Conservation (phyloP, 2,113 vertebrate species). For the Pollimyrus isidori region DNA sequence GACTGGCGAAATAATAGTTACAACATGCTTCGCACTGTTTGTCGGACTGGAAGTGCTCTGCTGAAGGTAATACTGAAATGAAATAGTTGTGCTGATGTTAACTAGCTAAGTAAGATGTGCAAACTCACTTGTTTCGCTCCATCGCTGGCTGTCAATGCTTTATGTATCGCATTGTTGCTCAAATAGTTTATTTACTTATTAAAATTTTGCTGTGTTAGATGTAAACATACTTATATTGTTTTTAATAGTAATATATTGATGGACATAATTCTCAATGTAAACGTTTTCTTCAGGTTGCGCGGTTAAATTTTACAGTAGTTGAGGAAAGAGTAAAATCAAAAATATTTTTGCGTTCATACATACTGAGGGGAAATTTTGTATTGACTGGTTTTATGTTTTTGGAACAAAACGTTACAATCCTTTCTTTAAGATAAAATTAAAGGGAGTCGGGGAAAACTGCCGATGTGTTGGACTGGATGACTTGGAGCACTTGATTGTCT, state of each 20-base stretch:
- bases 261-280: not conserved
- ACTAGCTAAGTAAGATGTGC: not conserved
- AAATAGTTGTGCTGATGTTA: not conserved
- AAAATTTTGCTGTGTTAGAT: not conserved
- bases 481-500: not conserved
- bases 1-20: rapidly evolving
- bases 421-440: not conserved
- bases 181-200: not conserved
- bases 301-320: not conserved
- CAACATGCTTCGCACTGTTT: conserved; percentile 55
- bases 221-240: not conserved
- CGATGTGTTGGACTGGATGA: not conserved
- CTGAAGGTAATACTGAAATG: conserved; percentile 45
- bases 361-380: not conserved
- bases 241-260: not conserved
- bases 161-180: not conserved
- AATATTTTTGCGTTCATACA: not conserved
- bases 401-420: not conserved
- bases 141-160: not conserved
- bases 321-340: not conserved
- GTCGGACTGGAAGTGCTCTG: conserved; percentile 47
- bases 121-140: not conserved
- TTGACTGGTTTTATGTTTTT: not conserved
- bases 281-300: not conserved
- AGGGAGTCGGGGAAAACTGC: not conserved